Evolutionary conservation across 2,888 invertebrate genomes (phyloP), one percentile per base, ranked within the genome.

Genomic region (Thumatha senex): DNA sequence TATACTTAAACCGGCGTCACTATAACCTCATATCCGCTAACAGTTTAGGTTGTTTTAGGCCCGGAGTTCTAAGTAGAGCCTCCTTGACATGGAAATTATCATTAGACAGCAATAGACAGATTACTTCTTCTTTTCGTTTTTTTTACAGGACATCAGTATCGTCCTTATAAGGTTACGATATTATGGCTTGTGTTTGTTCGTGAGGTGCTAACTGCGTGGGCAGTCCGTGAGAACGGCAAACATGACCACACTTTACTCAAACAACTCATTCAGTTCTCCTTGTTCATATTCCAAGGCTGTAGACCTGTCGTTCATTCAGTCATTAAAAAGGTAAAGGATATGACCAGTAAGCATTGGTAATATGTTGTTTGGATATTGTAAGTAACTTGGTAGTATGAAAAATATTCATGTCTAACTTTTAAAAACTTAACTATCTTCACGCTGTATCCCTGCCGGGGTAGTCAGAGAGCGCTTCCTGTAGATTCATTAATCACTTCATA

Each of bases 201-300:
- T 50, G 70, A 85, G 82, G 83, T 79, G 87, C 70, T 82, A 87
- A 82, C 70, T 74, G 78, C 70, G 83, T 82, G 74, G 83, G 83
- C 69, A 62, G 78, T 63, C 68, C 82, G 85, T 88, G 89, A 78
- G 89, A 89, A 89, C 72, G 34, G 65, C 81, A 89, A 89, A 89
- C 83, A 86, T 42, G 51, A 53, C 51, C 51, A 57, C 40, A 52
- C 56, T 58, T 55, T 47, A 63, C 57, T 64, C 65, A 66, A 73
- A 66, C 56, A 61, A 48, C 48, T 61, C 69, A 68, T 73, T 64
- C 63, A 72, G 49, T 47, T 56, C 49, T 50, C 45, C 24, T 42
- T 45, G 40, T 35, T 43, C 35, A 14, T 43, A 35, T 30, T 15
- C 12, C 5, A 43, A n/a, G 42, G 9, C 30, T 40, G 24, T 15